Evolutionary conservation across 1,140 invertebrate genomes (phyloP), one percentile per base, ranked within the genome.

Genomic region (Brachionus sp.): DNA sequence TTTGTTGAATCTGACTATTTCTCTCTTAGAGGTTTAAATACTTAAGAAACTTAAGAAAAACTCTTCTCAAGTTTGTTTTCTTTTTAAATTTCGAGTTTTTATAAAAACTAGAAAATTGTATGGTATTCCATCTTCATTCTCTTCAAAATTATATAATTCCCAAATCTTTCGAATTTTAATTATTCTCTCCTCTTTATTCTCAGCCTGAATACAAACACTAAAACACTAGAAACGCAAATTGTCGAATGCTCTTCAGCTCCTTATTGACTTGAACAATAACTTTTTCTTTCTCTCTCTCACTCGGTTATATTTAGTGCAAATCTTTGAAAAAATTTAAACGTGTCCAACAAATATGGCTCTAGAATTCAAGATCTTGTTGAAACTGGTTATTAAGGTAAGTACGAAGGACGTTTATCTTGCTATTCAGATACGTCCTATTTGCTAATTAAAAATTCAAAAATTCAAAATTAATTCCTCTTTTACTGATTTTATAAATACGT

Each of bases 51-150:
- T 66, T 37, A 37, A 57, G 23, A 66, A 35, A 66, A 66, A 66
- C 64, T 66, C 64, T 66, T 37, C 33, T 66, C 25, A 66, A 66
- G 64, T 66, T 66, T 66, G 64, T 66, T 66, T 66, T 66, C 64
- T 66, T 66, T 66, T 66, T 66, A 66, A 66, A 66, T 66, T 66
- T 66, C 64, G 64, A 66, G 64, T 66, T 66, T 66, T 66, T 23
- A 29, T 29, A 13, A 66, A 66, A 66, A 33, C 64, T 66, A 66
- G 64, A 66, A 66, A 66, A 66, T 66, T 66, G 64, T 66, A 66
- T 66, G 64, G 64, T 66, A 66, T 66, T 66, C 64, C 33, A 33
- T 37, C 33, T 37, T 66, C 64, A 33, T 37, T 66, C 64, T 33
- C 64, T 33, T 37, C 25, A 66, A 66, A 66, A 66, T 66, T 66